Base-by-base conservation (phyloP, 2,797 vertebrate genomes). In the Pelochelys cantorii region DNA sequence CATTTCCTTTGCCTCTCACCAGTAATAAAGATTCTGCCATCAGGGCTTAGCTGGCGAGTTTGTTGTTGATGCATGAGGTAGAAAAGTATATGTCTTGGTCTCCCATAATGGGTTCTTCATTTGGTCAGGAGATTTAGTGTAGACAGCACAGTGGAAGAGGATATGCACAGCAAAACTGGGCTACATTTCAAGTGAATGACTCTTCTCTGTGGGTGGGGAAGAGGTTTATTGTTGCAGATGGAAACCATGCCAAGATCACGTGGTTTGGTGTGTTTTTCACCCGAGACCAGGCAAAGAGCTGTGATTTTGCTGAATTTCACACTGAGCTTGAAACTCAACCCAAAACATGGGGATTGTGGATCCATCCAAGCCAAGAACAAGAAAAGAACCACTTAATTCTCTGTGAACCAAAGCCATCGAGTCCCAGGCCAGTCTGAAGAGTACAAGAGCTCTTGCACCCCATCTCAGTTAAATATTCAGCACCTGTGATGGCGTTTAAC, bases 331-430 rank as follows among this genome's bases (percentile, higher is more conserved):
- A 3, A 96, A 95, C 87, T 13, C 78, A 71, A 85, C 94, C 59
- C n/a, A 94, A 95, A 95, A 92, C 93, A 65, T 56, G 95, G 53
- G 78, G 53, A 93, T 90, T 23, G 22, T 56, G 71, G 90, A 90
- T 82, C 57, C 65, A 84, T 77, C 85, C 68, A 85, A 9, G 86
- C 55, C 18, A 59, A 93, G 94, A 42, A 87, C 62, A 88, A 77
- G 79, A 85, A 84, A 82, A 88, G 90, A 89, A 91, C 87, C 87
- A 0, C 20, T 77, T 93, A 0, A 0, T 85, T 85, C 25, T 90
- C 14, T 88, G 83, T 75, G 65, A 89, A 85, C 7, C 5, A 81
- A 94, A 93, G 53, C 54, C 62, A 71, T 23, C 23, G n/a, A 13
- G 68, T 79, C 29, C 83, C 3, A 15, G 42, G 29, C 14, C 75